Evolutionary conservation across 2,797 vertebrate species (phyloP).

Genomic region (Sebastes minor): DNA sequence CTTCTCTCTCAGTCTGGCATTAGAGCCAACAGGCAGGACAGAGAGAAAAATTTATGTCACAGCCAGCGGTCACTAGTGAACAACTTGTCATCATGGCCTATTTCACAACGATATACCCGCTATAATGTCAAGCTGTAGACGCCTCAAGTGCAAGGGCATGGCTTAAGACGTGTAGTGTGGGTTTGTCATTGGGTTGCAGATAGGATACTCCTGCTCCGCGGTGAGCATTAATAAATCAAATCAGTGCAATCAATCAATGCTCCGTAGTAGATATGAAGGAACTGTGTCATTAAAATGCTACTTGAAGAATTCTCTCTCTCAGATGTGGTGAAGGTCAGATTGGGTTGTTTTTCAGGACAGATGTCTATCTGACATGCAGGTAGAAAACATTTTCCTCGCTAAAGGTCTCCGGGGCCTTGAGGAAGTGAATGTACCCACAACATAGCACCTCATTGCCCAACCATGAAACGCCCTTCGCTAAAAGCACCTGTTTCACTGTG

Average conservation of each 20-base stretch:
- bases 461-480: conserved; percentile 21
- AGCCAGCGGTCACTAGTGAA: conserved; percentile 65
- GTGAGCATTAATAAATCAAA: conserved; percentile 8
- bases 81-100: conserved; percentile 72
- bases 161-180: conserved; percentile 18
- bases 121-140: conserved; percentile 25
- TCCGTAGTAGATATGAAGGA: neutral
- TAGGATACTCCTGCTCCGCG: neutral
- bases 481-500: conserved; percentile 18
- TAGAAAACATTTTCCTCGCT: conserved; percentile 43
- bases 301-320: conserved; percentile 3
- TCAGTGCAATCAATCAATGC: neutral
- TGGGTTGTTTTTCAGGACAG: conserved; percentile 39
- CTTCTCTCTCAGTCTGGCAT: conserved; percentile 46
- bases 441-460: conserved; percentile 24
- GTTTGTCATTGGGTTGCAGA: conserved; percentile 19
- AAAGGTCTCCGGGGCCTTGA: conserved; percentile 62
- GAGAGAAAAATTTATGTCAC: conserved; percentile 59
- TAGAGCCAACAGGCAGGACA: conserved; percentile 57
- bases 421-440: conserved; percentile 34
- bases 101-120: conserved; percentile 58
- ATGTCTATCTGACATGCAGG: conserved; percentile 56
- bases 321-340: conserved; percentile 48
- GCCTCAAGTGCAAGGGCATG: conserved; percentile 43
- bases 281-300: neutral